Evolutionary conservation across 2,888 invertebrate species (phyloP), one percentile per base, ranked within the genome.

Genomic region (Megastigmus dorsalis): DNA sequence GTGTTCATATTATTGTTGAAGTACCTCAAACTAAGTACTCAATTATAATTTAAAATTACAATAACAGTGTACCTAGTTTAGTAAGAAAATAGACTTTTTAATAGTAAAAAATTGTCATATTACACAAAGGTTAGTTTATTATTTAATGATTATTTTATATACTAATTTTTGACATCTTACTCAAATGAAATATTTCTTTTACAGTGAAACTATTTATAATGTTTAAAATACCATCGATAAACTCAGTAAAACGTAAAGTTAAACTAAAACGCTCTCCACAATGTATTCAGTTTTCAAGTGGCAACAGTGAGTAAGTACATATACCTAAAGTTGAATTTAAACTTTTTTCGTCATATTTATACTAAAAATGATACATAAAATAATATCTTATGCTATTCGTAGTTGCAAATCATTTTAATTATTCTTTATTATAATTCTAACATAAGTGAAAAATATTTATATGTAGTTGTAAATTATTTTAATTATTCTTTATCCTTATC

Each of bases 301-400:
- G 33, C 30, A 26, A 57, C 41, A 63, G 69, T 74, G 57, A 69
- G 68, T 74, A 50, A 74, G 74, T 74, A 63, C 15, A 59, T 28
- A n/a, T n/a, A n/a, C n/a, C n/a, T n/a, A n/a, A n/a, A n/a, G n/a
- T n/a, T n/a, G n/a, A n/a, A n/a, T n/a, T n/a, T n/a, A n/a, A n/a
- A n/a, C n/a, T n/a, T n/a, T n/a, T n/a, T n/a, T n/a, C n/a, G n/a
- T n/a, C n/a, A n/a, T n/a, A n/a, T n/a, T n/a, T n/a, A n/a, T n/a
- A n/a, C n/a, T n/a, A n/a, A n/a, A n/a, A n/a, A n/a, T n/a, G n/a
- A n/a, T n/a, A n/a, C n/a, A n/a, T n/a, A n/a, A n/a, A n/a, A n/a
- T n/a, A n/a, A n/a, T n/a, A n/a, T n/a, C n/a, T n/a, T n/a, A n/a
- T n/a, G n/a, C n/a, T n/a, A n/a, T n/a, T n/a, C n/a, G n/a, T n/a